Evolutionary conservation across 2,888 invertebrate species (phyloP), one percentile per base, ranked within the genome.

Genomic region (Leptarthrus brevirostris): DNA sequence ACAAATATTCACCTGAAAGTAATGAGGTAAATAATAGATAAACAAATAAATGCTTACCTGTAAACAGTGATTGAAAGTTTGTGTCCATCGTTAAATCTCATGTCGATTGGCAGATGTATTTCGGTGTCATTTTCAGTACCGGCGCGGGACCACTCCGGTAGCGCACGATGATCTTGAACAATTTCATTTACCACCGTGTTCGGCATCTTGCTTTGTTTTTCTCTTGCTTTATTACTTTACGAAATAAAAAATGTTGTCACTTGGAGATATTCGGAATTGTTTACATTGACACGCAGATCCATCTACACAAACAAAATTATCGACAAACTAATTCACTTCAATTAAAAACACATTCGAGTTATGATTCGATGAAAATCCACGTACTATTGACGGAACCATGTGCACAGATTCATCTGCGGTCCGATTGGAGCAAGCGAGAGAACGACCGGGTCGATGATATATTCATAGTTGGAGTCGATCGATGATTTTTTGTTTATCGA

Each of bases 41-140:
- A 5, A 30, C 30, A 30, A 30, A 30, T n/a, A 30, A 30, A 30
- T 30, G 78, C 81, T 81, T 74, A 85, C 85, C 85, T 85, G 77
- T 96, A 96, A 75, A 92, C 92, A 24, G 90, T 88, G 78, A 97
- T 94, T 14, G 94, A 92, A 69, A 96, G 88, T 81, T 91, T 86
- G 82, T 95, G 94, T 0, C 94, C 94, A 77, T 93, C 91, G 83
- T 94, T 95, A 83, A 96, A 96, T 36, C 87, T 86, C 94, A 96
- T 94, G 79, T 94, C 93, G 80, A 83, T 82, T n/a, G 85, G 83
- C 44, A 81, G 78, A 36, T 72, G 73, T 69, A 83, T 82, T 78
- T 81, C 81, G 34, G 75, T 75, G n/a, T 74, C 69, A 53, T 83
- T 83, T 74, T 82, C 82, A 8, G 78, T 75, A 20, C 76, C 77